Evolutionary conservation across 2,888 invertebrate species (phyloP).

Genomic region (Adela reaumurella): DNA sequence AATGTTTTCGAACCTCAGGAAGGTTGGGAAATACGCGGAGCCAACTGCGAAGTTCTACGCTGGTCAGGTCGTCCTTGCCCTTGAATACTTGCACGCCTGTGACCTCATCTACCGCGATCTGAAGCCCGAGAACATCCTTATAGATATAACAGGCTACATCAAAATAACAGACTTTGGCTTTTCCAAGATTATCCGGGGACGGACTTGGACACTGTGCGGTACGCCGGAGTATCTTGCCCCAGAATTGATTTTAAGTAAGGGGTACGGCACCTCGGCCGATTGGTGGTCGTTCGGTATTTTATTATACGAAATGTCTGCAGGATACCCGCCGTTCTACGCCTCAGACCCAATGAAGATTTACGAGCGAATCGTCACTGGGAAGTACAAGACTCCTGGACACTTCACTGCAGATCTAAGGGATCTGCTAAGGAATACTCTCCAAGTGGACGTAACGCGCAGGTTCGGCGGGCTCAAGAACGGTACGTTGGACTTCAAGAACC

Average conservation of each 20-base stretch:
- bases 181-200: slow-evolving; percentile 70
- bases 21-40: slow-evolving; percentile 67
- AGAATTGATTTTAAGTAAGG: slow-evolving; percentile 86
- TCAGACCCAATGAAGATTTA: slow-evolving; percentile 92
- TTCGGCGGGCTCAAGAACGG: slow-evolving; percentile 89
- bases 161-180: slow-evolving; percentile 94
- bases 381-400: slow-evolving; percentile 77
- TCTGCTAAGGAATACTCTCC: slow-evolving; percentile 73
- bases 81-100: slow-evolving; percentile 88
- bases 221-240: slow-evolving; percentile 97
- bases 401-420: slow-evolving; percentile 81
- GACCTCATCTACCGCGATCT: slow-evolving; percentile 86
- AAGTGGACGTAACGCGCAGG: slow-evolving; percentile 53
- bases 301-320: slow-evolving; percentile 86
- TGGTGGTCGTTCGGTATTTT: slow-evolving; percentile 95
- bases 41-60: slow-evolving; percentile 81
- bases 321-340: slow-evolving; percentile 92
- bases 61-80: slow-evolving; percentile 81
- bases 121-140: slow-evolving; percentile 88
- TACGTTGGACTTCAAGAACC: slow-evolving; percentile 84
- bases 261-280: slow-evolving; percentile 89
- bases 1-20: slow-evolving; percentile 75
- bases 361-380: slow-evolving; percentile 89
- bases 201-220: slow-evolving; percentile 93
- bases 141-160: slow-evolving; percentile 73